These are phyloP conservation scores for Plemyria rubiginata DNA, from an alignment of 2,888 invertebrate genomes.

Conservation along the genomic window DNA sequence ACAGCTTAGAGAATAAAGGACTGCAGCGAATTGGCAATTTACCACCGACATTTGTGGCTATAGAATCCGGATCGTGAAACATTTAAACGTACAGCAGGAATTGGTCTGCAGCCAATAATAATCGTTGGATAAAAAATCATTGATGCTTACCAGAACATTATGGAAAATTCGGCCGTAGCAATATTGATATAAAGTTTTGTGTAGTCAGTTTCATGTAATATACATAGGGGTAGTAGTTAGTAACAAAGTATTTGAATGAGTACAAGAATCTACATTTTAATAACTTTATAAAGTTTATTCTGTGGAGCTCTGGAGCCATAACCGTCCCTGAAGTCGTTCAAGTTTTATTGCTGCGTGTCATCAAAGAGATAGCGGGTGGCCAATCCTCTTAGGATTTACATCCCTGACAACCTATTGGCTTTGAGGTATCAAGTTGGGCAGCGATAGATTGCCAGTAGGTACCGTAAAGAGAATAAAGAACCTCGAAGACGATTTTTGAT, in stretches of 20 bases:
- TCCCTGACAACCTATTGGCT: conserved; percentile 34
- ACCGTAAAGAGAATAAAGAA: background rate
- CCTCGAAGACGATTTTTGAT: background rate
- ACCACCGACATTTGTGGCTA: conserved; percentile 33
- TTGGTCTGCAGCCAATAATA: conserved; percentile 36
- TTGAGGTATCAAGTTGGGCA: conserved; percentile 51
- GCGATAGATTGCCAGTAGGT: conserved; percentile 16
- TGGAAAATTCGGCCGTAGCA: conserved; percentile 3
- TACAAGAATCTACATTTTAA: conserved; percentile 28
- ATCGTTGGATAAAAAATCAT: conserved; percentile 14
- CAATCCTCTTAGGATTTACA: conserved; percentile 40
- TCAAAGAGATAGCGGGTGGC: conserved; percentile 42
- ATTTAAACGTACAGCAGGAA: conserved; percentile 29
- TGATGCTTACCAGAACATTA: conserved; percentile 21
- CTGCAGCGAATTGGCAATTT: conserved; percentile 29
- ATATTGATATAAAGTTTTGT: background rate
- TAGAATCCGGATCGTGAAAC: conserved; percentile 34
- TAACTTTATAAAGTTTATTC: conserved; percentile 31
- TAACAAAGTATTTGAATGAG: conserved; percentile 16
- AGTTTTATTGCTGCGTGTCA: conserved; percentile 42
- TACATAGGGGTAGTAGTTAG: conserved; percentile 17
- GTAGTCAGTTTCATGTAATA: conserved; percentile 8
- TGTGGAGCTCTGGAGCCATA: conserved; percentile 25
- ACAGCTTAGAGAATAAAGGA: conserved; percentile 24
- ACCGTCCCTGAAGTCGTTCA: conserved; percentile 41